Evolutionary conservation across 2,113 vertebrate genomes (phyloP).

Genomic region (Limnothrissa miodon): DNA sequence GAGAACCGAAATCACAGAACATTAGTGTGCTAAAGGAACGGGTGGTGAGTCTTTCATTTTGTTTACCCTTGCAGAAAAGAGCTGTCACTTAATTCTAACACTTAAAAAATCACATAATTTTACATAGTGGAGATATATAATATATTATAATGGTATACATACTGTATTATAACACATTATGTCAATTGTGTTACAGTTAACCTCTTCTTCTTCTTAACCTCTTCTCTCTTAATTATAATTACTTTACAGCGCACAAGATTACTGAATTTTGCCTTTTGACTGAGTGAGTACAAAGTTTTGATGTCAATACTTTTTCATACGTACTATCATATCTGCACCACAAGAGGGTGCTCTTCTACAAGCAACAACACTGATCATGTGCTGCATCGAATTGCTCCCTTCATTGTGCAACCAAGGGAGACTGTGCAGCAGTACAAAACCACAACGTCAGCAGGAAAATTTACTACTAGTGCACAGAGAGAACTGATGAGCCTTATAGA

Average conservation of each 20-base stretch:
- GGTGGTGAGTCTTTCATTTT: neutral
- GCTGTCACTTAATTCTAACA: neutral
- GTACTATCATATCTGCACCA: conserved; percentile 19
- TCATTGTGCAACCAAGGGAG: neutral
- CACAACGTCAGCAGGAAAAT: neutral
- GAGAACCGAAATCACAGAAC: conserved; percentile 7
- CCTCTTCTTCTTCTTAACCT: too few species aligned
- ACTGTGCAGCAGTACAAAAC: neutral
- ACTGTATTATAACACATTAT: too few species aligned
- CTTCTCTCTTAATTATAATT: too few species aligned
- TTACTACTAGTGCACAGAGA: neutral
- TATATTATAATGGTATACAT: neutral
- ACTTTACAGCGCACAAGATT: neutral
- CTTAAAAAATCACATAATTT: neutral
- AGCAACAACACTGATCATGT: neutral
- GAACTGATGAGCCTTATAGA: neutral
- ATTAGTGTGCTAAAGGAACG: neutral
- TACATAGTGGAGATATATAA: neutral
- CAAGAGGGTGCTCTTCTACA: conserved; percentile 52
- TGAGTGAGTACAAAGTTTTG: neutral
- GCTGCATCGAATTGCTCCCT: neutral
- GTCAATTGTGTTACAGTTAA: too few species aligned
- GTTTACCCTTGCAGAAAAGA: neutral
- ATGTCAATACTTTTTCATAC: neutral
- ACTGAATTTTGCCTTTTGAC: too few species aligned